Base-by-base conservation (phyloP, 2,888 invertebrate genomes). In the Empis livida region DNA sequence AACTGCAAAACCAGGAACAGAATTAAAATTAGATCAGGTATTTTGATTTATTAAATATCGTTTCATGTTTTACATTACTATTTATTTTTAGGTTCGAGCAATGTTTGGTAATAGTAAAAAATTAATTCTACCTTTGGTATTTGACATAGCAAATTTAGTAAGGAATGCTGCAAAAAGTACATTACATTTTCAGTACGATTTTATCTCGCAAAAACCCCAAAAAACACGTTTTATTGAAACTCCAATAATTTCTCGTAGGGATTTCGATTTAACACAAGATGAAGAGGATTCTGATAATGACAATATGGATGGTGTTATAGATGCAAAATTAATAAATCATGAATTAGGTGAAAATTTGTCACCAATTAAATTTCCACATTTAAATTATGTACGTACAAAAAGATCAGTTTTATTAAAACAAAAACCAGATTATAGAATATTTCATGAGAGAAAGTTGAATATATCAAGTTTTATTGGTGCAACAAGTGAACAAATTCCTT, bases 81-180 rank as follows among this genome's bases (percentile, higher is more conserved):
- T 56, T 58, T 57, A 45, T 51, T 72, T 72, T 40, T 68, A 79
- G 76, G 74, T 77, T 54, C 73, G 73, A 60, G 73, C 76, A 58
- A 73, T 77, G 71, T 76, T 78, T 59, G 74, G 73, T 51, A 72
- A 73, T 57, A 71, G 71, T 55, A 68, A 70, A 51, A 77, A 78
- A 46, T 64, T 80, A 27, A 72, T 78, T 69, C 63, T 82, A 47
- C 81, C 82, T 10, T 76, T 79, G 51, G 73, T 78, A 49, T 71
- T 76, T 55, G 80, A 82, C 61, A 75, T 80, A 61, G 80, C 80
- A 0, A 78, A 79, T 60, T 69, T 80, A 49, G 73, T 80, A 44
- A 71, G 75, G 47, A 72, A 67, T 42, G 73, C 76, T 0, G 71
- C 75, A 31, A 65, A 69, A 51, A 43, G 20, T 32, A 46, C 49